Evolutionary conservation across 64 coral and sea anemone species (phyloP).

Genomic region (Pocillopora damicornis): DNA sequence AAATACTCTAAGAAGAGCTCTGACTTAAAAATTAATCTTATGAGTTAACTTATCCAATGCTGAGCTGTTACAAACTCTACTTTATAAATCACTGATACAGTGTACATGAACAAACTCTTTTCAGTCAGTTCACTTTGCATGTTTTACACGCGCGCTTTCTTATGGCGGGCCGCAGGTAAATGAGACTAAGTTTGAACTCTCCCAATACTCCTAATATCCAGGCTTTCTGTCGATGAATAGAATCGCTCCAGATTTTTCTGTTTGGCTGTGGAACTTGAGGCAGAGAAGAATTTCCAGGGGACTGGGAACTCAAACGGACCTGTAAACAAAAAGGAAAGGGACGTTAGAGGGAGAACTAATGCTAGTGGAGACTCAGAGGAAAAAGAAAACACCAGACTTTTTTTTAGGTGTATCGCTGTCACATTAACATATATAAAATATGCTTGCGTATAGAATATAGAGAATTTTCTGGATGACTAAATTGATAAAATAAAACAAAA

Average conservation of each 20-base stretch:
- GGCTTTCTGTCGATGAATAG: not conserved
- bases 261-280: not conserved
- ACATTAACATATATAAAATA: no score
- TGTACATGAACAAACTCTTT: not conserved
- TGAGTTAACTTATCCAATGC: no score
- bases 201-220: conserved; percentile 27
- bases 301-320: not conserved
- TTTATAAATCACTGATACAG: conserved; percentile 34
- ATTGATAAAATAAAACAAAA: not conserved
- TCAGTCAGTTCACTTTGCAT: not conserved
- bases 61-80: not conserved
- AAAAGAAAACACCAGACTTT: no score
- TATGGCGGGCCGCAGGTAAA: not conserved
- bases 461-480: not conserved
- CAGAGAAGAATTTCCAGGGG: not conserved
- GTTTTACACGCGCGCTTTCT: no score
- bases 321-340: not conserved
- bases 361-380: no score
- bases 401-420: no score
- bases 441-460: no score
- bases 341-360: not conserved
- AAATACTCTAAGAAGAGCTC: no score
- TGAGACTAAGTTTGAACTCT: not conserved
- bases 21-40: not conserved
- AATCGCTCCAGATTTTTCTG: not conserved